Percentiles rank a stretch among this genome's conserved stretches.
These are phyloP conservation scores for Tipula lateralis DNA, from an alignment of 2,888 invertebrate species.

Conservation along the genomic window DNA sequence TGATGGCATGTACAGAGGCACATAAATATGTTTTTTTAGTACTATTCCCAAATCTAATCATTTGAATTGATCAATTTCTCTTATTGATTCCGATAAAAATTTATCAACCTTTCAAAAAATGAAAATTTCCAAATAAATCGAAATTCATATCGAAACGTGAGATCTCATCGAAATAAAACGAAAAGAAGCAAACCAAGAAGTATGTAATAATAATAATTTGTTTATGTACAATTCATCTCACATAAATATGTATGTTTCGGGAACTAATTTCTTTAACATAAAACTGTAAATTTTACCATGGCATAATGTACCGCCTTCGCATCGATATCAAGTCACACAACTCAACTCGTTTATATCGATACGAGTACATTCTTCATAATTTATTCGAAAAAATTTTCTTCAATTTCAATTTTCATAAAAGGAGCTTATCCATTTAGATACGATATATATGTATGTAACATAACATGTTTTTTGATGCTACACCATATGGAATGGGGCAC, in stretches of 20 bases:
- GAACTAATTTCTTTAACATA: background rate
- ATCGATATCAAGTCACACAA: background rate
- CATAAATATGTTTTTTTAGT: background rate
- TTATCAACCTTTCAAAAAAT: constrained; percentile 15
- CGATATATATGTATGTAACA: background rate
- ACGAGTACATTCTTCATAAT: constrained; percentile 13
- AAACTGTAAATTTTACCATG: constrained; percentile 6
- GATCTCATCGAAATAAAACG: background rate
- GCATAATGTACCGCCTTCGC: background rate
- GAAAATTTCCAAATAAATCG: constrained; percentile 19
- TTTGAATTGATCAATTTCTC: constrained; percentile 11
- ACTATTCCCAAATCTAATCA: constrained; percentile 19
- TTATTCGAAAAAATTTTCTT: background rate
- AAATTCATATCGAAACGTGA: constrained; percentile 11
- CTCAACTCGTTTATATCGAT: constrained; percentile 7
- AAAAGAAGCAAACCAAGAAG: background rate
- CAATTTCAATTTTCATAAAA: constrained; percentile 24
- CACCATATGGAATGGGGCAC: background rate
- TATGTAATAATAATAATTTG: background rate
- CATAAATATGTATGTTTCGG: background rate
- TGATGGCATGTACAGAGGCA: background rate
- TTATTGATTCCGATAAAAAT: constrained; percentile 24
- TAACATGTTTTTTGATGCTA: no score
- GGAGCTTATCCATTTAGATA: constrained; percentile 24
- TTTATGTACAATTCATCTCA: constrained; percentile 11